Evolutionary conservation across 2,888 invertebrate species (phyloP), one percentile per base, ranked within the genome.

Genomic region (Drosophila kuntzei): DNA sequence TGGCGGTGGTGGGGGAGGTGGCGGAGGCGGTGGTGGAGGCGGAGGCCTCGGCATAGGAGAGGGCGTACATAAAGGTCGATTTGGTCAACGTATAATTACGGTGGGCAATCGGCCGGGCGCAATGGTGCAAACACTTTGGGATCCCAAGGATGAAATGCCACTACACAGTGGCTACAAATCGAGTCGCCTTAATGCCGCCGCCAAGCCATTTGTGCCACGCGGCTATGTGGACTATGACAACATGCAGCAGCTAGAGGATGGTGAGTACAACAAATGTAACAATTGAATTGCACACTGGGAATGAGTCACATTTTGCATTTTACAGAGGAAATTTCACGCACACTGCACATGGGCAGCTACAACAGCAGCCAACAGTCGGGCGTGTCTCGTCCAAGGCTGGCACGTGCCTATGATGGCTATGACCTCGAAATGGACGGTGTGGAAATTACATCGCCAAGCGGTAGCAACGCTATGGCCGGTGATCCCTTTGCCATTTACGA

Each of bases 151-250:
- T 18, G 66, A 76, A 2, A 43, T 60, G 9, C 34, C 53, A 9
- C 6, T 49, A 5, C 57, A 29, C 25, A 49, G 51, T 8, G 39
- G 51, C 18, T 61, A 34, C 27, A 25, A n/a, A 14, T n/a, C 60
- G 2, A 68, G 67, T 43, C 72, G 72, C 0, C 39, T 76, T 0
- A 76, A 58, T 27, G 61, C 58, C 0, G 9, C 50, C 4, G 72
- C 73, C 20, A 85, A 83, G 18, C 63, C 86, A 2, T 85, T 80
- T 22, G 85, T 90, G 2, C 92, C 92, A 20, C 90, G 90, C 6
- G 91, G 91, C 14, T 92, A 92, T 62, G 83, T 92, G 5, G 92
- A 92, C 54, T 91, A 91, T 44, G 92, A 92, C 60, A 92, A 92
- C 54, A 92, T 92, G 92, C 90, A 91, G 34, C 71, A 90, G 22